Percentiles rank a stretch among this genome's conserved stretches.
Evolutionary conservation across 1,140 invertebrate genomes (phyloP).

Genomic region (Psix sp.): DNA sequence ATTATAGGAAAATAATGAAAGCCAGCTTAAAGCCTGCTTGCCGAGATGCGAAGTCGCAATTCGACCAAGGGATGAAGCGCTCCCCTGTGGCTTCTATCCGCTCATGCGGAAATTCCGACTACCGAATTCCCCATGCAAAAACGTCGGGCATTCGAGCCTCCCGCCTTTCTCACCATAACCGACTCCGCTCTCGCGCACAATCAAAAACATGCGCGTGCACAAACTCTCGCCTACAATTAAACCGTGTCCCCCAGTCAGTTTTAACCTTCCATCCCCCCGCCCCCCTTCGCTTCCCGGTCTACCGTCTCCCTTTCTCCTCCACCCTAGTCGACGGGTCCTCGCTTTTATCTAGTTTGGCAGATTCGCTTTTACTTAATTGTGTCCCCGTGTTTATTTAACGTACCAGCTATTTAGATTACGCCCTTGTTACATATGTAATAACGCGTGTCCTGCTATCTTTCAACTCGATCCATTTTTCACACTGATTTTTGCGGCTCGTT

Average conservation of each 20-base stretch:
- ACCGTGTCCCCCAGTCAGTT: too few species aligned
- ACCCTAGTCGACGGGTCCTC: conserved; percentile 6
- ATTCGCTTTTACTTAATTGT: conserved; percentile 76
- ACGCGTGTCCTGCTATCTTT: conserved; percentile 32
- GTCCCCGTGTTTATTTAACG: conserved; percentile 73
- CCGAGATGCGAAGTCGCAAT: conserved; percentile 68
- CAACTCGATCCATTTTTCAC: conserved; percentile 14
- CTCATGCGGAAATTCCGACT: conserved; percentile 75
- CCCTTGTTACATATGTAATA: conserved; percentile 62
- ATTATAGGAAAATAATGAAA: conserved; percentile 77
- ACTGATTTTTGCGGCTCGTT: too few species aligned
- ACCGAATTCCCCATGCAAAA: conserved; percentile 71
- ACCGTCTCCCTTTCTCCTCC: conserved; percentile 16
- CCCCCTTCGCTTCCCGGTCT: neutral
- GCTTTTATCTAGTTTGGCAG: conserved; percentile 69
- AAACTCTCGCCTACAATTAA: conserved; percentile 42
- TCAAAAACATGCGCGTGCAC: conserved; percentile 45
- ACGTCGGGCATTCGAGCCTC: conserved; percentile 68
- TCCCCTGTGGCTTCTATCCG: conserved; percentile 51
- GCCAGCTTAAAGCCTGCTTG: conserved; percentile 69
- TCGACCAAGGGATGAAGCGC: conserved; percentile 72
- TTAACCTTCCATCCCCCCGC: conserved; percentile 21
- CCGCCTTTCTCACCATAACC: conserved; percentile 76
- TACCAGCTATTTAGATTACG: conserved; percentile 70
- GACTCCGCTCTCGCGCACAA: conserved; percentile 45